phyloP scores from a whole-genome alignment of 2,113 vertebrate species.

The Fukomys damarensis region DNA sequence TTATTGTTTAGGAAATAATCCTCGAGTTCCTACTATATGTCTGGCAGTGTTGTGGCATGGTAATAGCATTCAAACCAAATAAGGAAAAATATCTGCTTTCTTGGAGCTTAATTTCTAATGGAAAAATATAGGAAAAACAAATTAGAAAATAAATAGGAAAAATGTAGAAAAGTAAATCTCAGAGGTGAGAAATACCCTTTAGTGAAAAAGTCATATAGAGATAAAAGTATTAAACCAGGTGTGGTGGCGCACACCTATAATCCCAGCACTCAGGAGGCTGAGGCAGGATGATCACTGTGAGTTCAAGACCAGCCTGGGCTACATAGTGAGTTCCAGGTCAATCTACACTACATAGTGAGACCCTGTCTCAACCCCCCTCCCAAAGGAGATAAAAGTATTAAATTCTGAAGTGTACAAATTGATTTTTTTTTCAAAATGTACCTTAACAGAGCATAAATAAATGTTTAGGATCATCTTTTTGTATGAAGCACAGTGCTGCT shows the following conservation, averaged over 20 bases:
- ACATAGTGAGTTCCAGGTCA: too few relatives aligned
- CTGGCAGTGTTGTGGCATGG: neutral
- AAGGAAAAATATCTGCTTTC: neutral
- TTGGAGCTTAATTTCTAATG: neutral
- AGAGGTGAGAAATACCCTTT: neutral
- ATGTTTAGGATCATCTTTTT: neutral
- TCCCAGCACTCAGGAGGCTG: too few relatives aligned
- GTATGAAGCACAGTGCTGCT: neutral
- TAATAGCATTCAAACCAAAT: neutral
- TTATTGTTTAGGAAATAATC: neutral
- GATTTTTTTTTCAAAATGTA: neutral
- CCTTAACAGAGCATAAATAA: neutral
- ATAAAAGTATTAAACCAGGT: neutral
- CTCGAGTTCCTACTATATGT: neutral
- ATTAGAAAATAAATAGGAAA: too few relatives aligned
- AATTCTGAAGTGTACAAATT: conserved; percentile 1
- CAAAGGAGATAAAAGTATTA: neutral
- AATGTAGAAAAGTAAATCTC: neutral
- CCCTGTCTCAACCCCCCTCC: too few relatives aligned
- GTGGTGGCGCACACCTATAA: too few relatives aligned
- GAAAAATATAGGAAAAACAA: neutral
- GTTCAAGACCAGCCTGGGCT: too few relatives aligned
- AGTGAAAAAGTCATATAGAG: neutral
- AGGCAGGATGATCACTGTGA: too few relatives aligned
- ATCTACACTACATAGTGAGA: too few relatives aligned